phyloP scores from a whole-genome alignment of 2,797 vertebrate genomes.

The Onychomys arenicola region DNA sequence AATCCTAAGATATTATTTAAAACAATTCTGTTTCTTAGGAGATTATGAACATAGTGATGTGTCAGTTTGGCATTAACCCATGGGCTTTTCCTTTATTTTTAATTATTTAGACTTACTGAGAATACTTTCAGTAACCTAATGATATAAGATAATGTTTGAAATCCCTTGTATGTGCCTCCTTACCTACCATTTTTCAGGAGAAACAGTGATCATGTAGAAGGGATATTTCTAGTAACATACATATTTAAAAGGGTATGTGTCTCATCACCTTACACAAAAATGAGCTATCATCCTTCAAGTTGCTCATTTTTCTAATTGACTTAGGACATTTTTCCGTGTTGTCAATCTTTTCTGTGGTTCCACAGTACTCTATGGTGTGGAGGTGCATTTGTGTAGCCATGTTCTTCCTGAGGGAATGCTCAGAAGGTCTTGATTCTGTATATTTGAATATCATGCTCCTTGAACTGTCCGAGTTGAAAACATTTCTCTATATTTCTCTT shows the following conservation, averaged over 20 bases:
- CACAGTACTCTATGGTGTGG: background rate
- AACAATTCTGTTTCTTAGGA: conserved; percentile 4
- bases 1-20: background rate
- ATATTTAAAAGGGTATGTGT: background rate
- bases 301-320: conserved; percentile 18
- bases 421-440: background rate
- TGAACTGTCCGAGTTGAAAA: background rate
- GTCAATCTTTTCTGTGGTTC: background rate
- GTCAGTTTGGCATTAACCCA: background rate
- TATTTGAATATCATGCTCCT: background rate
- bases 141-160: background rate
- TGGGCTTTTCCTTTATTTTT: background rate
- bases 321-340: background rate
- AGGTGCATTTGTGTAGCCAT: background rate
- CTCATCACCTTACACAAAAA: background rate
- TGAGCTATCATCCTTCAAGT: background rate
- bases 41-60: background rate
- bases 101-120: conserved; percentile 11
- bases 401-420: background rate
- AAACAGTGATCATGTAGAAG: conserved; percentile 30
- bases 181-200: background rate
- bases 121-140: conserved; percentile 33
- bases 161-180: background rate
- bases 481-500: background rate
- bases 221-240: background rate